Evolutionary conservation across 2,797 vertebrate genomes (phyloP), one percentile per base, ranked within the genome.

Genomic region (Pipistrellus nathusii): DNA sequence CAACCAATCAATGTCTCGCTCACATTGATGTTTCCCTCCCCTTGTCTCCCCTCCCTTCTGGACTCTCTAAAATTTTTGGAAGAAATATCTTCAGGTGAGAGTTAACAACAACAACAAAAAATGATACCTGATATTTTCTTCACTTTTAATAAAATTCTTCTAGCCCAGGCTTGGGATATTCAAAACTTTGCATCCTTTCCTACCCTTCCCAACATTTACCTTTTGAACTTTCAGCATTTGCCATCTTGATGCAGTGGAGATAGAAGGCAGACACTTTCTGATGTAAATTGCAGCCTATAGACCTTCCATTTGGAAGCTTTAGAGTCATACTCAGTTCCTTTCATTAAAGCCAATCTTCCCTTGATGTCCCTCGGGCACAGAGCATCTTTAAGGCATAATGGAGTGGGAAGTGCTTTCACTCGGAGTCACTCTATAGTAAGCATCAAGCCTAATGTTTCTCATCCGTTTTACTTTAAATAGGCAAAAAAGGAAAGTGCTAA

Each of bases 351-450:
- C 91, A 38, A 82, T 93, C 73, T 93, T 95, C 57, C 57, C 71
- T 92, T 80, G 62, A 30, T 93, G 76, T 86, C 90, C 90, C 73
- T 72, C 76, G 93, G 87, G 93, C 82, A 85, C 59, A 88, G 78
- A 80, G 71, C 93, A 81, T 96, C 94, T 95, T 93, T 82, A 35
- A 57, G 62, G 41, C 30, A 35, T 92, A 90, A 95, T 88, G 66
- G 91, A 92, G 44, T 95, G 77, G 69, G 94, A 93, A 95, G 53
- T 59, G 46, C 91, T 95, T 96, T 94, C 89, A 85, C 72, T 95
- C 66, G 23, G 35, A 77, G 62, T 89, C 87, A 68, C 59, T 90
- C 71, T 81, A 68, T n/a, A 94, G 94, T 77, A 75, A 83, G 80
- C 93, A 80, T 84, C 51, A 57, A 76, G 73, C 59, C 92, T 69